Percentiles rank a stretch among this genome's conserved stretches.
These are phyloP conservation scores for Oreortyx pictus DNA, from an alignment of 2,797 vertebrate genomes.

Conservation along the genomic window DNA sequence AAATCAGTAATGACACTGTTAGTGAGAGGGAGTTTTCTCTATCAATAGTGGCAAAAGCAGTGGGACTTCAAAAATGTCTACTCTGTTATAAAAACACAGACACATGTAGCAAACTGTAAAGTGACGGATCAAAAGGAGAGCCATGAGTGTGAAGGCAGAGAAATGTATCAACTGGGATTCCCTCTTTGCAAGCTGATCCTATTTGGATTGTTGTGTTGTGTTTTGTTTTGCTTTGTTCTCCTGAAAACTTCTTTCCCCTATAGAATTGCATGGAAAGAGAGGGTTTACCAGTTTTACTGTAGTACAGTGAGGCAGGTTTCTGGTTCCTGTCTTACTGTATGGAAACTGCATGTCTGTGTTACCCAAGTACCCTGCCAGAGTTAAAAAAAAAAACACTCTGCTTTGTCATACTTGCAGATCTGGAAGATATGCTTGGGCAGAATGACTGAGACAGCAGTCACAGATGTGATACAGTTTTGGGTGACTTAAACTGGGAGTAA, in stretches of 20 bases:
- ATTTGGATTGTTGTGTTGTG: neutral
- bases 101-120: neutral
- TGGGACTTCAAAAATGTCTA: neutral
- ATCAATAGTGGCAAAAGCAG: neutral
- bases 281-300: neutral
- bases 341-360: neutral
- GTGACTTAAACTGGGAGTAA: neutral
- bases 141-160: neutral
- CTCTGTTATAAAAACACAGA: neutral
- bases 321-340: neutral
- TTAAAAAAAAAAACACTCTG: neutral
- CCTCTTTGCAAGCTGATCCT: neutral
- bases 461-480: neutral
- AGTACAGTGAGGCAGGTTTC: neutral
- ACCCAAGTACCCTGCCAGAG: neutral
- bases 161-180: neutral
- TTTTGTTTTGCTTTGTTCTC: neutral
- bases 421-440: accelerated
- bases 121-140: neutral
- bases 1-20: neutral
- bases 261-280: neutral
- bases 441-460: neutral
- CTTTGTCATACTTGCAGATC: neutral
- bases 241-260: neutral
- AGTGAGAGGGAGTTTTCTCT: neutral